A percentile compares a stretch with the other conserved stretches of the same genome.
These are phyloP conservation scores for Pharmacophagus antenor DNA, from an alignment of 2,888 invertebrate species.

Conservation along the genomic window DNA sequence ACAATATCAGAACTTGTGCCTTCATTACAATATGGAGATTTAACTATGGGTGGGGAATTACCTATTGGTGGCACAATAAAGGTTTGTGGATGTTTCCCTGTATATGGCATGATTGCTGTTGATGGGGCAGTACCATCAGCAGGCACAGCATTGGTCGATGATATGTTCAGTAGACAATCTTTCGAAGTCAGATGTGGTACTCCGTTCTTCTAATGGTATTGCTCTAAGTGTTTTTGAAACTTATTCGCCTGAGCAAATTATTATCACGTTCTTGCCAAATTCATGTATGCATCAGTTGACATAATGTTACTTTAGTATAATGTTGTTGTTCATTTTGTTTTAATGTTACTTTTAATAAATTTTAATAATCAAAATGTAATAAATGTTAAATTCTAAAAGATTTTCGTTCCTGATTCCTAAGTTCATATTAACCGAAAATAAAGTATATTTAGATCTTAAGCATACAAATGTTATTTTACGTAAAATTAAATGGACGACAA, in stretches of 20 bases:
- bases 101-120: slow-evolving; percentile 60
- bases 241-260: slow-evolving; percentile 18
- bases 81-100: slow-evolving; percentile 63
- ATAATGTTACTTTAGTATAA: slow-evolving; percentile 26
- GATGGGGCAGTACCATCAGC: slow-evolving; percentile 59
- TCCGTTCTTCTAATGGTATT: slow-evolving; percentile 31
- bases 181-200: slow-evolving; percentile 36
- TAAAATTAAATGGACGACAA: too few species aligned
- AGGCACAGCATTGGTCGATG: slow-evolving; percentile 54
- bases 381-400: background rate
- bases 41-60: slow-evolving; percentile 56
- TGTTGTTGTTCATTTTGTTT: slow-evolving; percentile 25
- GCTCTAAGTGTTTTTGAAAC: slow-evolving; percentile 21
- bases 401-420: background rate
- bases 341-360: too few species aligned
- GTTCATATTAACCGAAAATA: background rate
- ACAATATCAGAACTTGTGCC: slow-evolving; percentile 60
- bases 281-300: slow-evolving; percentile 10
- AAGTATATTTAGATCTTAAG: background rate
- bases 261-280: slow-evolving; percentile 13
- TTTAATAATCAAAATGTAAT: too few species aligned
- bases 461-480: background rate
- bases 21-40: slow-evolving; percentile 58
- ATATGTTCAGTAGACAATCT: slow-evolving; percentile 45
- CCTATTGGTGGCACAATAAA: slow-evolving; percentile 62